A percentile compares a stretch with the other conserved stretches of the same genome.
These are phyloP conservation scores for honey bee (Apis mellifera) DNA, from an alignment of 1,140 invertebrate species.

Conservation along the genomic window Amel_HAv3.1 CM009939.2:8581501-8582000, in stretches of 20 bases:
- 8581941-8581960: constrained; percentile 42
- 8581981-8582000: constrained; percentile 52
- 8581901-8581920: constrained; percentile 34
- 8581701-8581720: constrained; percentile 35
- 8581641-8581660: background rate
- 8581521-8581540: background rate
- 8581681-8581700: constrained; percentile 20
- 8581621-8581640: background rate
- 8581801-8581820: background rate
- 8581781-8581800: constrained; percentile 1
- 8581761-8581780: constrained; percentile 48
- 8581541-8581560: background rate
- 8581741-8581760: constrained; percentile 46
- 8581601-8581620: no score
- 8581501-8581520: background rate
- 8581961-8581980: constrained; percentile 53
- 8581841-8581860: background rate
- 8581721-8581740: constrained; percentile 27
- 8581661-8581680: constrained; percentile 15
- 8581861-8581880: constrained; percentile 25
- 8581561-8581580: background rate
- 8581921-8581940: constrained; percentile 26
- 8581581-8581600: background rate
- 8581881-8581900: constrained; percentile 14
- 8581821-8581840: background rate